These are phyloP conservation scores for Tenualosa thibaudeaui DNA, from an alignment of 2,797 vertebrate genomes.

Conservation along the genomic window DNA sequence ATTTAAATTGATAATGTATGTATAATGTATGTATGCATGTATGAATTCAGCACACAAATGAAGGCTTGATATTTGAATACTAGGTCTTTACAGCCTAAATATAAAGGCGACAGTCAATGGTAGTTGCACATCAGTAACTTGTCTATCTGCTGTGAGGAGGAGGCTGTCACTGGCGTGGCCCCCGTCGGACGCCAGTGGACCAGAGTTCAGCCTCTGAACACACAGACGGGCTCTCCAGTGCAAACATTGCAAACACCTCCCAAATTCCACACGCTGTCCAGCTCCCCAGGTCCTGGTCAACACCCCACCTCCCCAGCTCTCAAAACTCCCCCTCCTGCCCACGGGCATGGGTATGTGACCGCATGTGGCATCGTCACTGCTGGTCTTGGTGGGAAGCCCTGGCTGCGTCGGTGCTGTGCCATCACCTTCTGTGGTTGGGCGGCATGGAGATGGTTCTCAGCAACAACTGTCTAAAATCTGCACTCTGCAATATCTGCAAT, in stretches of 20 bases:
- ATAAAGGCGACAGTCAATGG: neutral
- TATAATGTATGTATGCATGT: too few relatives aligned
- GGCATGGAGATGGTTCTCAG: neutral
- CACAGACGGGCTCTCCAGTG: constrained; percentile 46
- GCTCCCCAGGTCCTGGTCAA: constrained; percentile 14
- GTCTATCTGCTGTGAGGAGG: neutral
- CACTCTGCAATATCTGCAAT: neutral
- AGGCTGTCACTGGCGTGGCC: constrained; percentile 22
- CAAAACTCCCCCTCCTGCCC: neutral
- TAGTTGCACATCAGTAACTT: neutral
- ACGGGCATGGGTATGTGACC: neutral
- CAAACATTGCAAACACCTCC: constrained; percentile 62
- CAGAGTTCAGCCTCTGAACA: constrained; percentile 38
- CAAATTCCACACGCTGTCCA: constrained; percentile 66
- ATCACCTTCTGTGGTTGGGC: neutral
- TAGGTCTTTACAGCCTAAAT: neutral
- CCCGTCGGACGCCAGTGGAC: neutral
- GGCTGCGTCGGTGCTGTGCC: neutral
- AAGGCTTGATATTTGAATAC: neutral
- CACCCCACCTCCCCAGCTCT: neutral
- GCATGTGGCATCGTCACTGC: neutral
- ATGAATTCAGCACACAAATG: neutral
- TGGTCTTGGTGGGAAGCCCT: neutral
- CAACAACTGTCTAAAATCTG: neutral
- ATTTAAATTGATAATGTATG: too few relatives aligned